Evolutionary conservation across 2,797 vertebrate species (phyloP).

Genomic region (Bufotes viridis): DNA sequence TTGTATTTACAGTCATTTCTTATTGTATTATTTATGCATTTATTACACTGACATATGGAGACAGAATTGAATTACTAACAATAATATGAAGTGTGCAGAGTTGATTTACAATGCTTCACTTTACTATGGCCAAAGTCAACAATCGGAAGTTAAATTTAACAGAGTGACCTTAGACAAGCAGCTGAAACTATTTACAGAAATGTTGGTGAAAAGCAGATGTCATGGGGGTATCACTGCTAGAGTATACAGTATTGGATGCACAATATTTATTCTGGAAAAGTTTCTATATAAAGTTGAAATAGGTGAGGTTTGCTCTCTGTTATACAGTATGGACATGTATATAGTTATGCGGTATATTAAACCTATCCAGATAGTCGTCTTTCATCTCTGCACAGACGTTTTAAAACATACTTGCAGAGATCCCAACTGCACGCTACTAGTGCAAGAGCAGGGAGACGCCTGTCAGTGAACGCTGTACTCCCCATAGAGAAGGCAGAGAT

Average conservation of each 20-base stretch:
- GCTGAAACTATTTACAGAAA: constrained; percentile 47
- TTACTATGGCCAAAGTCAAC: constrained; percentile 37
- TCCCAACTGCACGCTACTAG: too few relatives aligned
- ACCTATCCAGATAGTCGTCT: too few relatives aligned
- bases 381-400: too few relatives aligned
- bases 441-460: too few relatives aligned
- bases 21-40: background rate
- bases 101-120: constrained; percentile 14
- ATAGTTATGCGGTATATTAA: background rate
- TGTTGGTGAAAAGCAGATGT: constrained; percentile 42
- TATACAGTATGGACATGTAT: background rate
- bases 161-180: constrained; percentile 9
- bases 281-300: background rate
- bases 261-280: constrained; percentile 8
- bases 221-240: constrained; percentile 23
- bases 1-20: background rate
- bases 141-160: constrained; percentile 46
- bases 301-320: background rate
- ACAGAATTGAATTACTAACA: constrained; percentile 1
- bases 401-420: too few relatives aligned
- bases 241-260: constrained; percentile 3
- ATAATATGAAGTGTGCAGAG: constrained; percentile 24
- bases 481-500: too few relatives aligned
- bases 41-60: background rate
- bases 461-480: too few relatives aligned